Base-by-base conservation (phyloP, 2,797 vertebrate species). In the Hylomyscus alleni region DNA sequence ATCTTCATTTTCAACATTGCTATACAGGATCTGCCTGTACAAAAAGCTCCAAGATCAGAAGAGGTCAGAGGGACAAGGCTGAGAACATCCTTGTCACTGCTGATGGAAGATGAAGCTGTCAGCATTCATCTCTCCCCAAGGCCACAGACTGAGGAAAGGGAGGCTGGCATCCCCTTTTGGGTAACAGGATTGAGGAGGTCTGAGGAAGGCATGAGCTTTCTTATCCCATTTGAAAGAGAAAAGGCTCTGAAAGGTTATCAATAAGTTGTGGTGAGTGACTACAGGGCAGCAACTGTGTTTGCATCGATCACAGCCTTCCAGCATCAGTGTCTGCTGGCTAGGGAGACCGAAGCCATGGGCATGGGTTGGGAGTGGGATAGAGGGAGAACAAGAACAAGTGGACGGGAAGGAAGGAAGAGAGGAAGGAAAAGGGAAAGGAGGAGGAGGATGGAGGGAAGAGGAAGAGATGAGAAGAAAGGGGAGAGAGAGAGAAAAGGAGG, bases 31-130 rank as follows among this genome's bases (percentile, higher is more conserved):
- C 37, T 44, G 91, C 17, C 19, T 40, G 24, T 47, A 20, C 10
- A 94, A 93, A 69, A 20, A 65, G 5, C 54, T 93, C 56, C 22
- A 78, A 76, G 56, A 65, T 87, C 72, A 67, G 22, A 24, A 31
- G 2, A 88, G 14, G 31, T 92, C 40, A 20, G 40, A 78, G 44
- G 60, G 56, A 83, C 26, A 69, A 76, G 31, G 10, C 37, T 34
- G 11, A 65, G 24, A 69, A 14, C 24, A 80, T 75, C 54, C 56
- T 47, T 54, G 0, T 47, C 7, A 44, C 54, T 65, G 3, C 14
- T n/a, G 50, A 76, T 76, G 44, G 86, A 60, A 89, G 7, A 47
- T 1, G 62, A 93, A 83, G 29, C 26, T 65, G 31, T 29, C n/a
- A 93, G 56, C 56, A 69, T 22, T 44, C 29, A 58, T 80, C 67